Evolutionary conservation across 2,113 vertebrate genomes (phyloP), one percentile per base, ranked within the genome.

Genomic region (Solea senegalensis): DNA sequence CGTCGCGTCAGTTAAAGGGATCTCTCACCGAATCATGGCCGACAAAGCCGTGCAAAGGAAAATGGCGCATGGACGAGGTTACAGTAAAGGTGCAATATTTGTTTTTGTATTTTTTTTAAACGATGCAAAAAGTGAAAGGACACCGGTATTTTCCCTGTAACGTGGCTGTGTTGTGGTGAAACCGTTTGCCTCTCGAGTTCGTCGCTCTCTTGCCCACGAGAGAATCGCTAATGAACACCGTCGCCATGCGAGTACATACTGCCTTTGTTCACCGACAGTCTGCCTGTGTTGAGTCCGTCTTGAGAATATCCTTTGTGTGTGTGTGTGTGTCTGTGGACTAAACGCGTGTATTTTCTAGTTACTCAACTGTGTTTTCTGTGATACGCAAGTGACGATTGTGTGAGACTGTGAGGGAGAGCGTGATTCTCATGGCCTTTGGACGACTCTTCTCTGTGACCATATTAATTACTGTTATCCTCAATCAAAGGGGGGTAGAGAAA

Each of bases 401-500:
- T 85, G 87, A 87, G 85, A 87, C 72, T 84, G 81, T 85, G 87
- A 74, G 77, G 74, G 39, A 72, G 71, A 60, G 50, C 75, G 76
- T 63, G 83, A 86, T 73, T 83, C 54, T 72, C 65, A 86, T 83
- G 78, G 83, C 83, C 71, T 88, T 89, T 66, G 55, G 69, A 78
- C 84, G 85, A 84, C 65, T 87, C 80, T 86, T 85, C 70, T 84
- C 74, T 81, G 72, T 88, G 83, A 87, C 86, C 64, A 65, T 81
- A 84, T 88, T 88, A 63, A 74, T 83, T 83, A 65, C 34, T 4
- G 70, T 78, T 89, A 52, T 66, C 76, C 82, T 83, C 86, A 82
- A 83, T 86, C 75, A 62, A 83, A 58, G 72, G 82, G 72, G 82
- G 87, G 83, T 87, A 88, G 89, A 92, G 87, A 85, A 92, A 90